These are phyloP conservation scores for Harmothoe impar DNA, from an alignment of 2,888 invertebrate genomes.

Conservation along the genomic window DNA sequence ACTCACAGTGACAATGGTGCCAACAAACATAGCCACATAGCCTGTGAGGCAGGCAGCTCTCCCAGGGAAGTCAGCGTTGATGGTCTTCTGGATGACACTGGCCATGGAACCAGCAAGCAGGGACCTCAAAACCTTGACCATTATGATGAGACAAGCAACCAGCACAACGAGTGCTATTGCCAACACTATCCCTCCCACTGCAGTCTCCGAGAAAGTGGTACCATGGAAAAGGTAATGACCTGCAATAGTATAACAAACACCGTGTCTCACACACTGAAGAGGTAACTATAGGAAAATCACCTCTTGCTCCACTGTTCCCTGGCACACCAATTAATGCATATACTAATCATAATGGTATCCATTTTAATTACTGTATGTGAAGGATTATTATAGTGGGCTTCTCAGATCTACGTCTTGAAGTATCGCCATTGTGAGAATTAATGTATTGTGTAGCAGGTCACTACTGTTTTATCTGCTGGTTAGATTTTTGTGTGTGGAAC, in stretches of 20 bases:
- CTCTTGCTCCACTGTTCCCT: no score
- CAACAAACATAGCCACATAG: slow-evolving; percentile 69
- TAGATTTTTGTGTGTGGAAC: no score
- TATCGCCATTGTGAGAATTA: no score
- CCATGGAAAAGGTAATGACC: slow-evolving; percentile 61
- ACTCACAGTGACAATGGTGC: slow-evolving; percentile 73
- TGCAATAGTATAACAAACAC: background rate
- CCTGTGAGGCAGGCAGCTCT: slow-evolving; percentile 68
- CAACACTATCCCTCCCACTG: slow-evolving; percentile 74
- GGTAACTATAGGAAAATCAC: no score
- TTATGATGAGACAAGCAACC: slow-evolving; percentile 75
- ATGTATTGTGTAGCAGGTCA: no score
- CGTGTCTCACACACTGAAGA: no score
- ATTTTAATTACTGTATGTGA: no score
- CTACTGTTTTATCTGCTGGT: no score
- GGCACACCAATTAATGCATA: no score
- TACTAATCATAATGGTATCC: no score
- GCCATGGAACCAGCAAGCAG: slow-evolving; percentile 76
- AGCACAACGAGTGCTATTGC: slow-evolving; percentile 75
- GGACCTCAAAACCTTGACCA: slow-evolving; percentile 79
- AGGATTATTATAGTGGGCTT: no score
- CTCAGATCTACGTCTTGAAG: no score
- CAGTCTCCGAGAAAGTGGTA: slow-evolving; percentile 35
- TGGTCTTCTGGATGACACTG: slow-evolving; percentile 75
- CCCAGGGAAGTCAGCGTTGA: slow-evolving; percentile 78